phyloP scores from a whole-genome alignment of 2,797 vertebrate genomes.

The Discoglossus pictus region DNA sequence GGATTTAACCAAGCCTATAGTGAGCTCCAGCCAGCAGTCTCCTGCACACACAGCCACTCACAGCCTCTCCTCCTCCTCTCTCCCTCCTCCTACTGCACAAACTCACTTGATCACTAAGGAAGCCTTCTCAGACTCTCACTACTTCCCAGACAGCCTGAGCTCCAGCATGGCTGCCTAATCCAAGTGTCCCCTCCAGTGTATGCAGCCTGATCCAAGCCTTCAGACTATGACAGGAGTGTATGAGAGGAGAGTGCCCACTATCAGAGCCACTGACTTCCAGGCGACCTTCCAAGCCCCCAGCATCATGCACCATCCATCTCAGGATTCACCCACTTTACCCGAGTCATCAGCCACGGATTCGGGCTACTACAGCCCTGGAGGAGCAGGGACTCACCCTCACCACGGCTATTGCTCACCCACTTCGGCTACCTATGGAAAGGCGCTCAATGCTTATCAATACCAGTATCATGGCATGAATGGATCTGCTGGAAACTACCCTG shows the following conservation, averaged over 20 bases:
- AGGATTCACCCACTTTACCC: constrained; percentile 97
- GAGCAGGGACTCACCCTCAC: constrained; percentile 72
- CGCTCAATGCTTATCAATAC: constrained; percentile 92
- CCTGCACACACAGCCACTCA: constrained; percentile 79
- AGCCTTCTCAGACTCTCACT: constrained; percentile 21
- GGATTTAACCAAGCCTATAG: constrained; percentile 98
- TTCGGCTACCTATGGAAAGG: constrained; percentile 90
- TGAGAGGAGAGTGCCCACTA: constrained; percentile 91
- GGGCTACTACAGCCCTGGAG: constrained; percentile 92
- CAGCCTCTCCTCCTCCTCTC: constrained; percentile 68
- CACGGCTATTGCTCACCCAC: constrained; percentile 95
- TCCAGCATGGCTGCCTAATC: constrained; percentile 43
- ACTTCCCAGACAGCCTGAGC: constrained; percentile 61
- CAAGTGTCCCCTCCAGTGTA: constrained; percentile 52
- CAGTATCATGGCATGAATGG: constrained; percentile 92
- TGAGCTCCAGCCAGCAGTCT: constrained; percentile 89
- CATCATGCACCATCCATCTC: constrained; percentile 95
- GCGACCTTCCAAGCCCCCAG: constrained; percentile 87
- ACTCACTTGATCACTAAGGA: constrained; percentile 17
- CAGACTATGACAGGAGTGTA: constrained; percentile 96
- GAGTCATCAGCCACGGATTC: constrained; percentile 96
- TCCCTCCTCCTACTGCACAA: constrained; percentile 23
- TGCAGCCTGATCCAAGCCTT: constrained; percentile 51
- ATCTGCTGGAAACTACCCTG: constrained; percentile 85
- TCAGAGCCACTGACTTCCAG: constrained; percentile 90